Percentiles rank a stretch among this genome's conserved stretches.
Evolutionary conservation across 2,113 vertebrate species (phyloP).

Genomic region (Brachionichthys hirsutus): DNA sequence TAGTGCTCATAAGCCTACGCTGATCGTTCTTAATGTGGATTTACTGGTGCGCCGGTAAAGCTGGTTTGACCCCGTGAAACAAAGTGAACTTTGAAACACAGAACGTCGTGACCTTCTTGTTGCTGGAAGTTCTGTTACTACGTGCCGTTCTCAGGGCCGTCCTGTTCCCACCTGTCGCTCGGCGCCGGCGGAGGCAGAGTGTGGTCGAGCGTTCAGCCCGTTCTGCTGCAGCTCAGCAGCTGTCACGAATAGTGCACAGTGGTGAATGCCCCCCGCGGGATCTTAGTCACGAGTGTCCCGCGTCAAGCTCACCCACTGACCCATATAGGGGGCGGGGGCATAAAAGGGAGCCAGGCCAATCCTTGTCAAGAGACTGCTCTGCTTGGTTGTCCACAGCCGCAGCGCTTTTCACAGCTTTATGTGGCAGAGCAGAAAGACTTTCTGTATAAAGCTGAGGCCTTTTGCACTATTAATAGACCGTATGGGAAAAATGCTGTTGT

Average conservation of each 20-base stretch:
- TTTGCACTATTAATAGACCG: too few relatives aligned
- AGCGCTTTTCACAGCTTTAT: not conserved
- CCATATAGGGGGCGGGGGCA: conserved; percentile 46
- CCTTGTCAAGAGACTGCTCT: conserved; percentile 13
- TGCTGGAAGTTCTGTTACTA: too few relatives aligned
- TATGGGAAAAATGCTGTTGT: too few relatives aligned
- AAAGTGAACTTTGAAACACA: too few relatives aligned
- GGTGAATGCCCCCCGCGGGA: conserved; percentile 37
- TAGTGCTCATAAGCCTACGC: too few relatives aligned
- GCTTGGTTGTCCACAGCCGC: conserved; percentile 12
- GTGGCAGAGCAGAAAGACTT: not conserved
- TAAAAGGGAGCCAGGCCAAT: conserved; percentile 32
- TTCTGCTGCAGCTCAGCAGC: conserved; percentile 14
- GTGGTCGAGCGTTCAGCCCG: not conserved
- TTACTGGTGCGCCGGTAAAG: too few relatives aligned
- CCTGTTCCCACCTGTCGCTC: conserved; percentile 24
- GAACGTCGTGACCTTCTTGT: too few relatives aligned
- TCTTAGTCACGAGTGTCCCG: conserved; percentile 37
- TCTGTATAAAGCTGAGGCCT: too few relatives aligned
- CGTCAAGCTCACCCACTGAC: conserved; percentile 50
- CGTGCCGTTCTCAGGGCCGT: not conserved
- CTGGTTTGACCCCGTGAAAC: too few relatives aligned
- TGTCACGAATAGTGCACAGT: conserved; percentile 30
- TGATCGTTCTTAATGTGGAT: too few relatives aligned
- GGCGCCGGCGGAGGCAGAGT: not conserved